A percentile compares a stretch with the other conserved stretches of the same genome.
These are phyloP conservation scores for Amblyjoppa fuscipennis DNA, from an alignment of 2,888 invertebrate species.

Conservation along the genomic window DNA sequence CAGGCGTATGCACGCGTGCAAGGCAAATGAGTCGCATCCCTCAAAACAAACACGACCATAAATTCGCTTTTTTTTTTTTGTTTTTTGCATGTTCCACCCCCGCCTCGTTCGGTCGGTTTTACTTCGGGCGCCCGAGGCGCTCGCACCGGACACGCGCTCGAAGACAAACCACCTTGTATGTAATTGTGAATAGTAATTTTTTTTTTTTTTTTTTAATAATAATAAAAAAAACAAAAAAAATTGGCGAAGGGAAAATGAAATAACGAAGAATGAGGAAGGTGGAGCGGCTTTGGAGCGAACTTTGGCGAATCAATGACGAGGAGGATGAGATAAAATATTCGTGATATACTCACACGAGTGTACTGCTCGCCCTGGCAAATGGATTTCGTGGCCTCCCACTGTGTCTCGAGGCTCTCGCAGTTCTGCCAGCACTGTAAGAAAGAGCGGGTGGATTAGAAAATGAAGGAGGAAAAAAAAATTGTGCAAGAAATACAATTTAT, in stretches of 20 bases:
- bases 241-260: too few species aligned
- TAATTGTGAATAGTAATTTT: constrained; percentile 52
- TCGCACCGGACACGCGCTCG: background rate
- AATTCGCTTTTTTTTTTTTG: constrained; percentile 58
- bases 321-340: constrained; percentile 57
- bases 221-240: constrained; percentile 52
- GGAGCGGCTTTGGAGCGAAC: too few species aligned
- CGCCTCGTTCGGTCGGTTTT: constrained; percentile 19
- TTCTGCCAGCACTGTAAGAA: constrained; percentile 82
- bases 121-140: constrained; percentile 29
- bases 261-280: too few species aligned
- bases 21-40: constrained; percentile 73
- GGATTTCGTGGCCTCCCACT: constrained; percentile 80
- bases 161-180: constrained; percentile 21
- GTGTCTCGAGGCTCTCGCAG: constrained; percentile 81
- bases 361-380: constrained; percentile 81
- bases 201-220: background rate
- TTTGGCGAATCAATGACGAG: too few species aligned
- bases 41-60: constrained; percentile 72
- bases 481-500: too few species aligned
- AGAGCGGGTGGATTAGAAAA: constrained; percentile 66
- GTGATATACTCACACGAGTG: constrained; percentile 78
- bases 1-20: constrained; percentile 45
- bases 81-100: constrained; percentile 39
- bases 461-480: background rate